Percentiles rank a stretch among this genome's conserved stretches.
Conservation (phyloP, 2,888 invertebrate species). For the Hymenopus coronatus region DNA sequence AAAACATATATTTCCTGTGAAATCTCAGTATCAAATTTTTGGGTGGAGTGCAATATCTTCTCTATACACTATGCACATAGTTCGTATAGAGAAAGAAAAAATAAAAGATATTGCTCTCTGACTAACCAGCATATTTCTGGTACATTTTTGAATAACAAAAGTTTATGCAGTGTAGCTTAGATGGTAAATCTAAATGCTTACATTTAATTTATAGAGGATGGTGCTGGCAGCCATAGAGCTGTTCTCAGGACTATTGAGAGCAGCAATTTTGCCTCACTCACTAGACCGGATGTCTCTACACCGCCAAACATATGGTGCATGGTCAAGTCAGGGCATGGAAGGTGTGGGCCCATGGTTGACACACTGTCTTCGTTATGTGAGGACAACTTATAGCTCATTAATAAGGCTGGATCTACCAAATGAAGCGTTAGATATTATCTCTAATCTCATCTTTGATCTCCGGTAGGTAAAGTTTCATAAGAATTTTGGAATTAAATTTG, state of each 20-base stretch:
- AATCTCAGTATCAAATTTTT: too few relatives aligned
- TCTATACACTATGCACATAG: too few relatives aligned
- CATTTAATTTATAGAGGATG: slow-evolving; percentile 59
- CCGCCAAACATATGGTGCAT: slow-evolving; percentile 52
- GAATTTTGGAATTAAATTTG: neutral
- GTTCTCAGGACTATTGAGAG: slow-evolving; percentile 70
- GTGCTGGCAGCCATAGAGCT: slow-evolving; percentile 72
- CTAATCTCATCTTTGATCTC: slow-evolving; percentile 81
- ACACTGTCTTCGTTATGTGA: slow-evolving; percentile 75
- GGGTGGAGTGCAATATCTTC: too few relatives aligned
- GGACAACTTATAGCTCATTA: slow-evolving; percentile 76
- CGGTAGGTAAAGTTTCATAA: slow-evolving; percentile 47
- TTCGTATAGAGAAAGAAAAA: too few relatives aligned
- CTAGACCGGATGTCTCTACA: slow-evolving; percentile 47
- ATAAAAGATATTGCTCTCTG: too few relatives aligned
- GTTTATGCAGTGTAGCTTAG: too few relatives aligned
- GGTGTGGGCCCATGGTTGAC: slow-evolving; percentile 66
- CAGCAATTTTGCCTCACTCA: slow-evolving; percentile 67
- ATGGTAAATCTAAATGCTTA: too few relatives aligned
- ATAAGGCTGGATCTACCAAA: slow-evolving; percentile 83
- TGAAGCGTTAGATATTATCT: slow-evolving; percentile 82
- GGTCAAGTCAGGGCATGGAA: slow-evolving; percentile 46
- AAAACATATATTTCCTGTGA: too few relatives aligned
- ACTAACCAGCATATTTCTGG: too few relatives aligned
- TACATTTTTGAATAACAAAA: too few relatives aligned